Evolutionary conservation across 2,888 invertebrate species (phyloP).

Genomic region (Pristionchus exspectatus): DNA sequence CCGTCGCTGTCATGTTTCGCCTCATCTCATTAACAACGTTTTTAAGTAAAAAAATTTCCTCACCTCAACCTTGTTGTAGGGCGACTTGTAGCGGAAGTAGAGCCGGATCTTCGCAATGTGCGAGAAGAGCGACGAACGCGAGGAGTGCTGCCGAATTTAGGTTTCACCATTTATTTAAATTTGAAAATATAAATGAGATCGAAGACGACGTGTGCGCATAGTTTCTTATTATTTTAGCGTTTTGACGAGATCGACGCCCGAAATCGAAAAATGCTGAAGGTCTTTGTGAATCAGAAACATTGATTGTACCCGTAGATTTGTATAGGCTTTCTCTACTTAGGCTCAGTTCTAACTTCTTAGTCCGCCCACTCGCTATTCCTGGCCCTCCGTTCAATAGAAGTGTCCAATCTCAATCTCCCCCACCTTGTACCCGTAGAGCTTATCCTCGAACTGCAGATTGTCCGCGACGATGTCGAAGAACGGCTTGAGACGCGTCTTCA

Average conservation of each 20-base stretch:
- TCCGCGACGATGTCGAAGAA: constrained; percentile 66
- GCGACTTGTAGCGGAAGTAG: constrained; percentile 74
- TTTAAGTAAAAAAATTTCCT: neutral
- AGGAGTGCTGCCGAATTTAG: constrained; percentile 1
- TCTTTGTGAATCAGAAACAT: too few relatives aligned
- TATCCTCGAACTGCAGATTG: constrained; percentile 69
- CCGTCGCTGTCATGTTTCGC: too few relatives aligned
- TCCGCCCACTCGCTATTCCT: too few relatives aligned
- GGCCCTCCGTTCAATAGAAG: too few relatives aligned
- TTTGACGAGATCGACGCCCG: too few relatives aligned
- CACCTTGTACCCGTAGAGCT: constrained; percentile 70
- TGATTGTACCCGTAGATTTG: too few relatives aligned
- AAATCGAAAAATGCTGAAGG: too few relatives aligned
- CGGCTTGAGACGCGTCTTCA: constrained; percentile 66
- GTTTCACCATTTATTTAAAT: neutral
- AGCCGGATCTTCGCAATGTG: constrained; percentile 73
- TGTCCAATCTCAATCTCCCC: neutral
- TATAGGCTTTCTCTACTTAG: too few relatives aligned
- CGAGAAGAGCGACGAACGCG: constrained; percentile 55
- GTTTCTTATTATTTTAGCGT: too few relatives aligned
- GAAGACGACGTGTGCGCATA: too few relatives aligned
- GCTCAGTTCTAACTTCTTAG: too few relatives aligned
- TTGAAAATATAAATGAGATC: neutral
- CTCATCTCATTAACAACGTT: too few relatives aligned
- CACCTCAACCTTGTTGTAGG: constrained; percentile 74